phyloP scores from a whole-genome alignment of 2,888 invertebrate species.

The Copidosoma aretas region DNA sequence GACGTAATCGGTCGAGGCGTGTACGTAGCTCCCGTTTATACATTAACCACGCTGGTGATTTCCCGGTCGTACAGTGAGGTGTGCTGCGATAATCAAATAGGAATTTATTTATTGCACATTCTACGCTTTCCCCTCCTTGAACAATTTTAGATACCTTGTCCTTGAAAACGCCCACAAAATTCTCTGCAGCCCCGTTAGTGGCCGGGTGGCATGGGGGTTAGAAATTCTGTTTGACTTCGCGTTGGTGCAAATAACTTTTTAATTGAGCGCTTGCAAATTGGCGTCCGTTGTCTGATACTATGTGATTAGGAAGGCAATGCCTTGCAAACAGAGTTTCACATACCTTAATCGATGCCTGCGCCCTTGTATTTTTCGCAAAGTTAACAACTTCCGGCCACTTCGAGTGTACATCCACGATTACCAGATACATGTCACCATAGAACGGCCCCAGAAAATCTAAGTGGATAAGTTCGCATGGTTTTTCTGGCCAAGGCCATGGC shows the following conservation, averaged over 20 bases:
- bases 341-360: conserved; percentile 7
- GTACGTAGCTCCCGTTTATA: conserved; percentile 29
- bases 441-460: conserved; percentile 29
- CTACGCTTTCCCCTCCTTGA: conserved; percentile 23
- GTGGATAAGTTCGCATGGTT: conserved; percentile 33
- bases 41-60: conserved; percentile 24
- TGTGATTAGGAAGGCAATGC: not conserved
- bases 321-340: conserved; percentile 15
- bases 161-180: conserved; percentile 36
- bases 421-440: too few species aligned
- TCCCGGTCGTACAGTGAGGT: too few species aligned
- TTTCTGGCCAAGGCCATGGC: conserved; percentile 35
- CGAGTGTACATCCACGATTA: too few species aligned
- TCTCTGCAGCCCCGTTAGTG: conserved; percentile 35
- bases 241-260: conserved; percentile 20
- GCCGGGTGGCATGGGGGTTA: conserved; percentile 41
- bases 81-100: too few species aligned
- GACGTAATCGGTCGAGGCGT: conserved; percentile 35
- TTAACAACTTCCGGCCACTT: conserved; percentile 17
- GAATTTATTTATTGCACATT: conserved; percentile 23
- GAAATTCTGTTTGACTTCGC: conserved; percentile 29
- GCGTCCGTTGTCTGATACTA: conserved; percentile 18
- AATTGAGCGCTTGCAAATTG: conserved; percentile 18
- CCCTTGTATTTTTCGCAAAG: conserved; percentile 8
- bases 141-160: too few species aligned